Evolutionary conservation across 2,888 invertebrate species (phyloP), one percentile per base, ranked within the genome.

Genomic region (Lycia hirtaria): DNA sequence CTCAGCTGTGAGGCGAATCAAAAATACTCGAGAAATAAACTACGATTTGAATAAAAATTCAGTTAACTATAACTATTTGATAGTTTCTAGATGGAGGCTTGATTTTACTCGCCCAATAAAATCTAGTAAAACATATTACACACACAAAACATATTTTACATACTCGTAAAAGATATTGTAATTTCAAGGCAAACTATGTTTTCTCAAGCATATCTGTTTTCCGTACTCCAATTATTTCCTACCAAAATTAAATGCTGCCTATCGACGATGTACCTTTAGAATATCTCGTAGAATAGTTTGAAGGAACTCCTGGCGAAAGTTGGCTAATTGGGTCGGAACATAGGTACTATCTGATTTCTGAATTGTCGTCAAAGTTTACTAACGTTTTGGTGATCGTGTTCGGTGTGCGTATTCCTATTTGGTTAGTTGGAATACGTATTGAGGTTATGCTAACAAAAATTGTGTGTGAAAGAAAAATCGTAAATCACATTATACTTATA

Each of bases 251-350:
- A 54, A 30, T 30, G 45, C 24, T 47, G 45, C n/a, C 14, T 41
- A 33, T 33, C 45, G 22, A 35, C 28, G 20, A 10, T 14, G 15
- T 50, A 15, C 19, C 37, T 7, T 17, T 20, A 26, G 20, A 41
- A 55, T 30, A 53, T 47, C 52, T 54, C 15, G 26, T 9, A 1
- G 19, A 40, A 51, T 56, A 56, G 56, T 56, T n/a, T 56, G 14
- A 0, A 9, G 4, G 12, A 50, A 56, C 19, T 49, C 37, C 24
- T 12, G 33, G 10, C 12, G 9, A 47, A 56, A 56, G 22, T 51
- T 51, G 20, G 1, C 51, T 56, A 56, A 56, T 56, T 56, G 56
- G 56, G 45, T 41, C 14, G 30, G 33, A 30, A 28, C 15, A 37
- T 35, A 35, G 33, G 32, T 30, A 12, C 26, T 19, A 43, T 15